phyloP scores from a whole-genome alignment of 2,797 vertebrate species.

The Galagoides demidoff region DNA sequence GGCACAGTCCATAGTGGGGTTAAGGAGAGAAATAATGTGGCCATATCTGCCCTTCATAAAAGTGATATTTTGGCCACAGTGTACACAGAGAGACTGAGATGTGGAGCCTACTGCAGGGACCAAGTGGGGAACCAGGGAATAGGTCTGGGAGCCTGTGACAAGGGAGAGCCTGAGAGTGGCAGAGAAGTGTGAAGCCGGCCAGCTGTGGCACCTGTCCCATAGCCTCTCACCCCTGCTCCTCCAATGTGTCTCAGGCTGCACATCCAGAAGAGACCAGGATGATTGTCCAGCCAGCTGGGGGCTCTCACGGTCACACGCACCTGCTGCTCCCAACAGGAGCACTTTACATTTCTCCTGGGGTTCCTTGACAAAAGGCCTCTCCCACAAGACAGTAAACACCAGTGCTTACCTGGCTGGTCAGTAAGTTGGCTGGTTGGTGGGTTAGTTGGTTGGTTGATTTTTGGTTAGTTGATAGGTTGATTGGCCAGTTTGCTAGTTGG shows the following conservation, averaged over 20 bases:
- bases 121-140: not conserved
- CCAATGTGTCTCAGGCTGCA: no score
- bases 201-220: rapidly evolving
- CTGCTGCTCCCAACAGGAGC: not conserved
- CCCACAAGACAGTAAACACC: not conserved
- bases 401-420: no score
- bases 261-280: not conserved
- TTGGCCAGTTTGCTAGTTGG: not conserved
- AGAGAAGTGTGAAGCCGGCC: not conserved
- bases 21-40: rapidly evolving
- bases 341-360: rapidly evolving
- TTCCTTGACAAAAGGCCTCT: not conserved
- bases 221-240: not conserved
- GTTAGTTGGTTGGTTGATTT: not conserved
- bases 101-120: not conserved
- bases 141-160: not conserved
- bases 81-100: not conserved
- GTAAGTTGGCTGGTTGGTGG: not conserved
- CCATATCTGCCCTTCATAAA: not conserved
- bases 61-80: not conserved
- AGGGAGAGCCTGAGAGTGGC: rapidly evolving
- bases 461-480: not conserved
- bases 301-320: rapidly evolving
- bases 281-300: no score
- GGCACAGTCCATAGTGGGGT: not conserved